Evolutionary conservation across 2,888 invertebrate species (phyloP).

Genomic region (Stenichneumon culpator): DNA sequence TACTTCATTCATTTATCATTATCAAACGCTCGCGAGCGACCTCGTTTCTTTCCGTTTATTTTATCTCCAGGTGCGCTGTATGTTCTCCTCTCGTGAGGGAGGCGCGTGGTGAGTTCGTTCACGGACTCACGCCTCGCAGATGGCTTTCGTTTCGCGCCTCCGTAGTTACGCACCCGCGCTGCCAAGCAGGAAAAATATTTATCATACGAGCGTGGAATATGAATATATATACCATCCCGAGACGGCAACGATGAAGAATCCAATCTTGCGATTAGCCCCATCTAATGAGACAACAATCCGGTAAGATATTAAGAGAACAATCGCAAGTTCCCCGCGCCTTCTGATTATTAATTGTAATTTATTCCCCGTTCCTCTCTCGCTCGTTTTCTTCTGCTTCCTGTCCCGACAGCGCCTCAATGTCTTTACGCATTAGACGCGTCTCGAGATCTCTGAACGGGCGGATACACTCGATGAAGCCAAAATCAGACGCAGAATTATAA

Average conservation of each 20-base stretch:
- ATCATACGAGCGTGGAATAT: conserved; percentile 23
- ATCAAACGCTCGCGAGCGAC: conserved; percentile 77
- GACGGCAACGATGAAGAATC: conserved; percentile 28
- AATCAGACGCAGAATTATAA: conserved; percentile 66
- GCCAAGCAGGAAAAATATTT: conserved; percentile 55
- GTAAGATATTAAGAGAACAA: conserved; percentile 7
- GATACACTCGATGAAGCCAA: conserved; percentile 60
- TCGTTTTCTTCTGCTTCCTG: conserved; percentile 36
- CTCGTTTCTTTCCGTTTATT: conserved; percentile 70
- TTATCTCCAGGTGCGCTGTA: conserved; percentile 65
- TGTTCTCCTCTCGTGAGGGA: conserved; percentile 41
- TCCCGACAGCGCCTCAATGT: conserved; percentile 18
- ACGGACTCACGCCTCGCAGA: conserved; percentile 69
- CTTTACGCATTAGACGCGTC: conserved; percentile 1
- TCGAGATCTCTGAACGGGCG: conserved; percentile 46
- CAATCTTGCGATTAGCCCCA: conserved; percentile 41
- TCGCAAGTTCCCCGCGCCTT: not conserved
- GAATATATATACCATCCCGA: not conserved
- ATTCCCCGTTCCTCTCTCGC: not conserved
- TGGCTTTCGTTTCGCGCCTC: conserved; percentile 73
- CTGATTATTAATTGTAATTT: conserved; percentile 24
- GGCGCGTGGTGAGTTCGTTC: conserved; percentile 61
- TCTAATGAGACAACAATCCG: conserved; percentile 16
- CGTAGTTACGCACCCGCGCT: conserved; percentile 65
- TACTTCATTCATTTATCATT: conserved; percentile 84